A percentile compares a stretch with the other conserved stretches of the same genome.
phyloP scores from a whole-genome alignment of 2,797 vertebrate genomes.

The Anabas testudineus region DNA sequence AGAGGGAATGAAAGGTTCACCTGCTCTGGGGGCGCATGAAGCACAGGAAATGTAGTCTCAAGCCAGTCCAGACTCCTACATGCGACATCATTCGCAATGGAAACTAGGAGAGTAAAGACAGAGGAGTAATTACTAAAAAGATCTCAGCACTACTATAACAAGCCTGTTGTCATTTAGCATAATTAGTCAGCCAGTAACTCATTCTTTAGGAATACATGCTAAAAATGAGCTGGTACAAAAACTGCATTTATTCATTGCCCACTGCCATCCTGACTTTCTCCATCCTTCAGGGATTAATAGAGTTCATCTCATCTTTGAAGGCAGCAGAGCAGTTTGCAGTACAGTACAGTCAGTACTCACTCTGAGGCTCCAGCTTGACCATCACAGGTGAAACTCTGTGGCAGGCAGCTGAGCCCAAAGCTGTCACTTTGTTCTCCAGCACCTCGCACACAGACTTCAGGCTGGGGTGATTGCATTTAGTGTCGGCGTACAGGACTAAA shows the following conservation, averaged over 20 bases:
- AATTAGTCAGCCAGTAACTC: too few species aligned
- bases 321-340: too few species aligned
- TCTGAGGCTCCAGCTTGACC: conserved; percentile 87
- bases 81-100: conserved; percentile 88
- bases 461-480: conserved; percentile 84
- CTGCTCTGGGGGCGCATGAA: conserved; percentile 89
- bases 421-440: conserved; percentile 84
- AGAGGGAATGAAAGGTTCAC: conserved; percentile 63
- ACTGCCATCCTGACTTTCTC: too few species aligned
- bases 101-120: conserved; percentile 81
- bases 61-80: conserved; percentile 93
- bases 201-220: too few species aligned
- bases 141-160: not conserved
- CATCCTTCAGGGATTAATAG: too few species aligned
- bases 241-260: too few species aligned
- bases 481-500: conserved; percentile 79
- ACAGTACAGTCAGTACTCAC: conserved; percentile 83
- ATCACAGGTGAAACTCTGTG: conserved; percentile 83
- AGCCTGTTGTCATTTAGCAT: too few species aligned
- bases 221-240: too few species aligned
- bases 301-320: too few species aligned
- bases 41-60: conserved; percentile 88
- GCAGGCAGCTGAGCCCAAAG: conserved; percentile 75
- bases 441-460: conserved; percentile 86
- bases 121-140: not conserved